Percentiles rank a stretch among this genome's conserved stretches.
Conservation (phyloP, 2,888 invertebrate genomes). For the Tipula helvola region DNA sequence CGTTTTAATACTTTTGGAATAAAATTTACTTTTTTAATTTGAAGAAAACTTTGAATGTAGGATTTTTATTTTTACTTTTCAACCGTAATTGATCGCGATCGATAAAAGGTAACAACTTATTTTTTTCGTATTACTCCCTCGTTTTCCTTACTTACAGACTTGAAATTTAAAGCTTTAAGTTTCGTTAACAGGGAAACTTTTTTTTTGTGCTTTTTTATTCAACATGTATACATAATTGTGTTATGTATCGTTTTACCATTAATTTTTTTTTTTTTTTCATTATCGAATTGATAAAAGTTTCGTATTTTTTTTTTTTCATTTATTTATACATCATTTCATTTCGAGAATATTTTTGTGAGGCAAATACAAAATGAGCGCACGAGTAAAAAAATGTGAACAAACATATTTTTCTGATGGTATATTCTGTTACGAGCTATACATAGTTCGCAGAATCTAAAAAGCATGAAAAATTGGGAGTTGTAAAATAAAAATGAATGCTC, state of each 20-base stretch:
- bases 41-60: not conserved
- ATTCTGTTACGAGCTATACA: too few relatives aligned
- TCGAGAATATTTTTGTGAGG: not conserved
- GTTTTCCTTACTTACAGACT: not conserved
- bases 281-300: not conserved
- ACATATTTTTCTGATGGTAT: not conserved
- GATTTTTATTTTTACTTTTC: not conserved
- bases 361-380: not conserved
- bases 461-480: not conserved
- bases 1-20: not conserved
- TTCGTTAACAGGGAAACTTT: not conserved
- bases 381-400: not conserved
- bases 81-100: slow-evolving; percentile 4
- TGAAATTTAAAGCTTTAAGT: not conserved
- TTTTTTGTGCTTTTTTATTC: not conserved
- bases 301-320: not conserved
- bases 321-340: not conserved
- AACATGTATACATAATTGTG: not conserved
- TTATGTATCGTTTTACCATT: not conserved
- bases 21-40: not conserved
- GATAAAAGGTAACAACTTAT: not conserved
- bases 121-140: not conserved
- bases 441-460: not conserved
- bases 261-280: not conserved
- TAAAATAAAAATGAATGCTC: not conserved